phyloP scores from a whole-genome alignment of 2,113 vertebrate genomes.

The Siphamia tubifer region DNA sequence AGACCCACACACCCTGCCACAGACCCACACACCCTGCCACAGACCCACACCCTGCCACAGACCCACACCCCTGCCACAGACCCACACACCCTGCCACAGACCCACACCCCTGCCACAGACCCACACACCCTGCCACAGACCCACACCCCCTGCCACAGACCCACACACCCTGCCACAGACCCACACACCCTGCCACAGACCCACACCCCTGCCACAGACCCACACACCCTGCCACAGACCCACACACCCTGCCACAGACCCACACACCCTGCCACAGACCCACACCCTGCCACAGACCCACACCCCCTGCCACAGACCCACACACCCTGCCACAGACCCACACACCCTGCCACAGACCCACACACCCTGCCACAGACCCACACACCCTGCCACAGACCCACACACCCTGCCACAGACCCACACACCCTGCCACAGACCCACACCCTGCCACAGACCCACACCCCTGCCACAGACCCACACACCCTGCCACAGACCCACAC shows the following conservation, averaged over 20 bases:
- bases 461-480: no score
- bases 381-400: constrained; percentile 32
- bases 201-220: constrained; percentile 34
- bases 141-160: background rate
- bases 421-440: constrained; percentile 32
- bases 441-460: constrained; percentile 31
- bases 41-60: background rate
- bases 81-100: no score
- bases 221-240: no score
- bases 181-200: constrained; percentile 32
- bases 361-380: constrained; percentile 32
- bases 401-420: constrained; percentile 32
- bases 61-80: background rate
- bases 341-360: constrained; percentile 32
- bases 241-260: constrained; percentile 32
- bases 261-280: constrained; percentile 32
- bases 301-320: constrained; percentile 32
- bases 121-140: no score
- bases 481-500: no score
- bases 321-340: constrained; percentile 32
- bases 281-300: constrained; percentile 26
- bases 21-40: background rate
- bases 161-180: constrained; percentile 16
- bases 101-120: background rate
- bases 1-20: background rate